A percentile compares a stretch with the other conserved stretches of the same genome.
Evolutionary conservation across 1,140 invertebrate species (phyloP).

Genomic region (Pogonognathellus flavescens): DNA sequence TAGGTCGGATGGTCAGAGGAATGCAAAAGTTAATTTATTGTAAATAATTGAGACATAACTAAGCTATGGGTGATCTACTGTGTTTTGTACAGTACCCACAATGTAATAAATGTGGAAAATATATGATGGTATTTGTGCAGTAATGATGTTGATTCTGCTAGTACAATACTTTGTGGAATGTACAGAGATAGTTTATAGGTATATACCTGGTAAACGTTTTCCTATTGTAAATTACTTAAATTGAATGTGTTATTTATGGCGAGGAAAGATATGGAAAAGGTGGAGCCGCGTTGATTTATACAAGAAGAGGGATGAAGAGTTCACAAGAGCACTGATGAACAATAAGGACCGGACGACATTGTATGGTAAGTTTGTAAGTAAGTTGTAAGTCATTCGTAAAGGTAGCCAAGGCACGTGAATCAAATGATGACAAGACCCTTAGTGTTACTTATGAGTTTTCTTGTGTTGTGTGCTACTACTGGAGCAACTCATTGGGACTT

Average conservation of each 20-base stretch:
- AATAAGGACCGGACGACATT: slow-evolving; percentile 48
- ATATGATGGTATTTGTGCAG: no score
- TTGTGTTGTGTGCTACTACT: slow-evolving; percentile 35
- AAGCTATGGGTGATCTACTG: no score
- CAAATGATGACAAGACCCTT: slow-evolving; percentile 51
- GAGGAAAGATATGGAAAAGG: neutral
- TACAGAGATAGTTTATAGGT: no score
- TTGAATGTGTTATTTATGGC: neutral
- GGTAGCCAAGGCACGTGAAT: slow-evolving; percentile 35
- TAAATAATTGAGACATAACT: no score
- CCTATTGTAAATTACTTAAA: no score
- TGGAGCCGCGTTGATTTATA: neutral
- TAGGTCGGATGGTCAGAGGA: no score
- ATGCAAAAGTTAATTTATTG: no score
- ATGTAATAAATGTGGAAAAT: no score
- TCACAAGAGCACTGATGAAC: slow-evolving; percentile 1
- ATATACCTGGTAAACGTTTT: no score
- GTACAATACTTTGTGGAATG: no score
- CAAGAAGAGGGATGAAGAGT: neutral
- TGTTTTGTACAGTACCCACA: no score
- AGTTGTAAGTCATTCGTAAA: slow-evolving; percentile 38
- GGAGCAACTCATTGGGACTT: slow-evolving; percentile 19
- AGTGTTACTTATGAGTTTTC: slow-evolving; percentile 47
- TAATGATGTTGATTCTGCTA: no score
- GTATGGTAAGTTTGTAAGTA: slow-evolving; percentile 45